Conservation (phyloP, 2,113 vertebrate genomes). For the Nothocercus julius region DNA sequence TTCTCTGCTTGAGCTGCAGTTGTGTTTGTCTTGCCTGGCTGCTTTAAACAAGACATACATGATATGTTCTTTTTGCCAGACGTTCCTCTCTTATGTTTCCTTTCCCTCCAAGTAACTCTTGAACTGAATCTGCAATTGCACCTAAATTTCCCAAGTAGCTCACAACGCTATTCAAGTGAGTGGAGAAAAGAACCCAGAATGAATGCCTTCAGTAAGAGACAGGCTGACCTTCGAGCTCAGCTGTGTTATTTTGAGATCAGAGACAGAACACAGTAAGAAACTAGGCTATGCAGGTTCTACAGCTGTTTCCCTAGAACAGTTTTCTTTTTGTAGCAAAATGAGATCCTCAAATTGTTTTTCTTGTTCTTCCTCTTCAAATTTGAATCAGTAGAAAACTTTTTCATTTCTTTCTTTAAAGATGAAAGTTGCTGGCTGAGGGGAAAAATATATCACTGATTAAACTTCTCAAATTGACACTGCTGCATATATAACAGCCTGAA, state of each 20-base stretch:
- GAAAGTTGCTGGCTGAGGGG: not conserved
- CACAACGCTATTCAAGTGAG: not conserved
- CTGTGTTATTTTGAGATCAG: not conserved
- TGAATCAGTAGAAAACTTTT: not conserved
- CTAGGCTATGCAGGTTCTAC: accelerated
- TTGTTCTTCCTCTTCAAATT: not conserved
- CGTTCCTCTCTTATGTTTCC: not conserved
- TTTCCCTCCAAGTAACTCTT: not conserved
- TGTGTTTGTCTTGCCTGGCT: not conserved
- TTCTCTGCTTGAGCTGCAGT: not conserved
- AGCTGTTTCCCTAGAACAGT: not conserved
- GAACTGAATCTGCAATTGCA: not conserved
- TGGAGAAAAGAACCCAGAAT: not conserved
- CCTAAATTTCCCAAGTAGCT: not conserved
- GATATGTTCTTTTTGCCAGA: not conserved
- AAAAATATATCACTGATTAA: not conserved
- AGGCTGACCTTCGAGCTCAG: not conserved
- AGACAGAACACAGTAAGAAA: not conserved
- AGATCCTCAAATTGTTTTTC: not conserved
- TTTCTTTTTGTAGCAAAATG: not conserved
- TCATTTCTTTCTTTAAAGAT: not conserved
- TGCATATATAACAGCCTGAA: not conserved
- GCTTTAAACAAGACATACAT: not conserved
- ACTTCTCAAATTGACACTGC: not conserved
- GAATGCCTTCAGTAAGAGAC: not conserved